phyloP scores from a whole-genome alignment of 2,797 vertebrate species.

The Margarornis squamiger region DNA sequence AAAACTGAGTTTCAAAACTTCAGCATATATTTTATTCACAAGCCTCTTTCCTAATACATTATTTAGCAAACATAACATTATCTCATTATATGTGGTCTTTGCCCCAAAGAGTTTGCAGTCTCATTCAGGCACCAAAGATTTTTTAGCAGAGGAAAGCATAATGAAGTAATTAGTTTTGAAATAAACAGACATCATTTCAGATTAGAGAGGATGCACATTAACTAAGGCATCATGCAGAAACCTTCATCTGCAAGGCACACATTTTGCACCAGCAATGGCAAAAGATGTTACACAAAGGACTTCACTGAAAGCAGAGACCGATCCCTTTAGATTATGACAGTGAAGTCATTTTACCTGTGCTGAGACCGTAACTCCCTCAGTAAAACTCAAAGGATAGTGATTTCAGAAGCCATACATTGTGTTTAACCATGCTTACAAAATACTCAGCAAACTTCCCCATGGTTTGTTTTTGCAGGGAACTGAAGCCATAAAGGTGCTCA shows the following conservation, averaged over 20 bases:
- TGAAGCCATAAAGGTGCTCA: not conserved
- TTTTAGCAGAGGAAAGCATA: not conserved
- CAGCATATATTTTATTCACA: conserved; percentile 15
- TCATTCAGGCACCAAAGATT: not conserved
- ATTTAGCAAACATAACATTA: conserved; percentile 25
- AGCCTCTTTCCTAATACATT: conserved; percentile 1
- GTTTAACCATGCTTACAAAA: not conserved
- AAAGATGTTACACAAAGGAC: not conserved
- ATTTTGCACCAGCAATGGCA: not conserved
- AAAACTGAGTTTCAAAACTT: not conserved
- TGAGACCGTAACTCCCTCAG: not conserved
- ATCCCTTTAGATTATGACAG: not conserved
- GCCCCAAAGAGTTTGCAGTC: not conserved
- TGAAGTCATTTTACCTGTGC: not conserved
- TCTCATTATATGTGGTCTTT: conserved; percentile 18
- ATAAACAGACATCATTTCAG: conserved; percentile 12
- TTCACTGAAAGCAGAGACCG: not conserved
- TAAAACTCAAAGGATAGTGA: not conserved
- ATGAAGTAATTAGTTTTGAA: conserved; percentile 29
- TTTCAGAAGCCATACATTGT: not conserved
- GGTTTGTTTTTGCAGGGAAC: conserved; percentile 19
- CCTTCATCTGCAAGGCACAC: not conserved
- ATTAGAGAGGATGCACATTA: conserved; percentile 19
- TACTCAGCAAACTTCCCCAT: not conserved
- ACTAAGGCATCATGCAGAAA: conserved; percentile 48